A percentile compares a stretch with the other conserved stretches of the same genome.
These are phyloP conservation scores for Phoenicopterus ruber DNA, from an alignment of 2,113 vertebrate species.

Conservation along the genomic window DNA sequence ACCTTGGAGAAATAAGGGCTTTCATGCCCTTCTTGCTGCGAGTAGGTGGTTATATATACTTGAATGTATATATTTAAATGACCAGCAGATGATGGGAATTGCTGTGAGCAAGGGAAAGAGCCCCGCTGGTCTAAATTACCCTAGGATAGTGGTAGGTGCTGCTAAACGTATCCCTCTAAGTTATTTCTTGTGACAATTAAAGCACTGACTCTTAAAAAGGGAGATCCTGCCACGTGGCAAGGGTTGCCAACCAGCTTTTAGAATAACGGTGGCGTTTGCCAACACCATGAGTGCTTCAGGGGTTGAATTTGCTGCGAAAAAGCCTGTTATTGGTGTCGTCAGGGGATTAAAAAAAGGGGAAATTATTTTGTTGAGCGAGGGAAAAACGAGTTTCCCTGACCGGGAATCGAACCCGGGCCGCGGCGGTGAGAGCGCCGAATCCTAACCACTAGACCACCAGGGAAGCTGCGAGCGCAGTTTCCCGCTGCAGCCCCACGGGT, in stretches of 20 bases:
- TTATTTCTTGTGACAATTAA: no score
- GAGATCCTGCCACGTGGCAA: no score
- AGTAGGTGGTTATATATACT: not conserved
- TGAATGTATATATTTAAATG: not conserved
- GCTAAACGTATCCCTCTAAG: no score
- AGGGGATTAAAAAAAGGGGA: no score
- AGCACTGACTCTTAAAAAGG: rapidly evolving
- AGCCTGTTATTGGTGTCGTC: not conserved
- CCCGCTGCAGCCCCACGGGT: constrained; percentile 1
- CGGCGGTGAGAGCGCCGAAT: constrained; percentile 84
- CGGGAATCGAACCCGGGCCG: constrained; percentile 84
- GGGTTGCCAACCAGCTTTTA: not conserved
- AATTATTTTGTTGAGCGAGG: no score
- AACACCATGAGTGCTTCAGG: not conserved
- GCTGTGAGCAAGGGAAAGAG: not conserved
- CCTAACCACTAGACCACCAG: constrained; percentile 28
- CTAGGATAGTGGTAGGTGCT: no score
- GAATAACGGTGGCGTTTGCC: not conserved
- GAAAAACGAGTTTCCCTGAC: constrained; percentile 63
- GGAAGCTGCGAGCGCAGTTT: not conserved
- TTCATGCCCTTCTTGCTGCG: not conserved
- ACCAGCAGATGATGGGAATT: not conserved
- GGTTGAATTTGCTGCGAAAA: not conserved
- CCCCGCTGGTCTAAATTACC: not conserved
- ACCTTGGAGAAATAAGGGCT: rapidly evolving